phyloP scores from a whole-genome alignment of 2,113 vertebrate species.

The Vulpes lagopus region DNA sequence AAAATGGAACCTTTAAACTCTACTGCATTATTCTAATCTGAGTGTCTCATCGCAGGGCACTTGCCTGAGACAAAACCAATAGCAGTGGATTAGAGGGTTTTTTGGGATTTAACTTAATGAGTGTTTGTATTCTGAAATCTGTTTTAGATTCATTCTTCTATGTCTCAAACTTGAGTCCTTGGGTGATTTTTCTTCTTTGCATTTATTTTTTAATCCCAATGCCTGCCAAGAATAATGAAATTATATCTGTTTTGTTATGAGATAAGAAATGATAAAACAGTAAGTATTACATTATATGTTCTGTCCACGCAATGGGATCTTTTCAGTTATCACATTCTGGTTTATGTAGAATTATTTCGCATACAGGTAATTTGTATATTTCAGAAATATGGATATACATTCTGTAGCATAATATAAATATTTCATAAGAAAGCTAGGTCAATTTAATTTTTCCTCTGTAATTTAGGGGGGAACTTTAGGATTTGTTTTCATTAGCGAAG shows the following conservation, averaged over 20 bases:
- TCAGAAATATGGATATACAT: slow-evolving; percentile 44
- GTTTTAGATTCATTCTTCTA: slow-evolving; percentile 56
- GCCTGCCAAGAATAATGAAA: slow-evolving; percentile 39
- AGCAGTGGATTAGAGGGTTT: neutral
- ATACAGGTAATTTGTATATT: slow-evolving; percentile 43
- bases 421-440: slow-evolving; percentile 61
- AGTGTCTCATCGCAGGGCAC: neutral
- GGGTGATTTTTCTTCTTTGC: slow-evolving; percentile 50
- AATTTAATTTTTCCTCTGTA: slow-evolving; percentile 15
- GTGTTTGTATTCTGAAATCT: slow-evolving; percentile 63
- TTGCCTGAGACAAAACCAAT: slow-evolving; percentile 35
- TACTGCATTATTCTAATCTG: slow-evolving; percentile 28
- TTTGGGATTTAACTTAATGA: slow-evolving; percentile 59
- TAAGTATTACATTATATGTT: slow-evolving; percentile 38
- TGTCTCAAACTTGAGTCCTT: slow-evolving; percentile 43
- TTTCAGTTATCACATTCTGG: slow-evolving; percentile 38
- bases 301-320: neutral
- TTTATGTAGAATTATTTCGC: slow-evolving; percentile 51
- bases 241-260: slow-evolving; percentile 58
- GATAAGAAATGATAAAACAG: slow-evolving; percentile 53
- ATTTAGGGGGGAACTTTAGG: slow-evolving; percentile 43
- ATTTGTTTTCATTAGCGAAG: slow-evolving; percentile 55
- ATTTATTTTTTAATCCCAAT: slow-evolving; percentile 57
- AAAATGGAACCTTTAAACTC: slow-evolving; percentile 24
- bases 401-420: slow-evolving; percentile 55